Conservation (phyloP, 2,888 invertebrate species). For the Meghimatium bilineatum region DNA sequence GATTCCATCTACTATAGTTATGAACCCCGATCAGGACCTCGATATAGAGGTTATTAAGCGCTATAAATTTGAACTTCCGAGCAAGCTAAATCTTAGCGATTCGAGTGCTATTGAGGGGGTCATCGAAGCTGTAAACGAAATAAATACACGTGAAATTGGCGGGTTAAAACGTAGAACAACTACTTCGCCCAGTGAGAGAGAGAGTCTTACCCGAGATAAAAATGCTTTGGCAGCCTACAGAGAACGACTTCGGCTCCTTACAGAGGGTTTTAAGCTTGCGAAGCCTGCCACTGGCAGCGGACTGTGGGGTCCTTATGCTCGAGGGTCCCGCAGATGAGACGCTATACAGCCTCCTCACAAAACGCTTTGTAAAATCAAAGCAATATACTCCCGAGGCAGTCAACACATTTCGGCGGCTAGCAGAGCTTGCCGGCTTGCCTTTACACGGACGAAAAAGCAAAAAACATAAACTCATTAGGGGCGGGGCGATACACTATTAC, state of each 20-base stretch:
- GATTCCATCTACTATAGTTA: not conserved
- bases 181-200: not conserved
- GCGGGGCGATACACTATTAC: not conserved
- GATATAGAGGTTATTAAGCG: not conserved
- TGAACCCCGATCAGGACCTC: not conserved
- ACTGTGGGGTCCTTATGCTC: no score
- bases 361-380: constrained; percentile 8
- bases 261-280: not conserved
- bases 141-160: not conserved
- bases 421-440: no score
- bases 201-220: not conserved
- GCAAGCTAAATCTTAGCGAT: not conserved
- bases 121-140: not conserved
- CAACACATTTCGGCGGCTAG: no score
- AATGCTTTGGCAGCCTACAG: no score
- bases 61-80: no score
- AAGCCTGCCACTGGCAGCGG: not conserved
- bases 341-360: not conserved
- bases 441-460: not conserved
- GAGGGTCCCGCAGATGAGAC: not conserved
- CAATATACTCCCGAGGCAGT: no score
- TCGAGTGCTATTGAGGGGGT: not conserved
- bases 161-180: not conserved
- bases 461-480: not conserved
- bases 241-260: no score